These are phyloP conservation scores for Neoniphon sammara DNA, from an alignment of 2,797 vertebrate genomes.

Conservation along the genomic window DNA sequence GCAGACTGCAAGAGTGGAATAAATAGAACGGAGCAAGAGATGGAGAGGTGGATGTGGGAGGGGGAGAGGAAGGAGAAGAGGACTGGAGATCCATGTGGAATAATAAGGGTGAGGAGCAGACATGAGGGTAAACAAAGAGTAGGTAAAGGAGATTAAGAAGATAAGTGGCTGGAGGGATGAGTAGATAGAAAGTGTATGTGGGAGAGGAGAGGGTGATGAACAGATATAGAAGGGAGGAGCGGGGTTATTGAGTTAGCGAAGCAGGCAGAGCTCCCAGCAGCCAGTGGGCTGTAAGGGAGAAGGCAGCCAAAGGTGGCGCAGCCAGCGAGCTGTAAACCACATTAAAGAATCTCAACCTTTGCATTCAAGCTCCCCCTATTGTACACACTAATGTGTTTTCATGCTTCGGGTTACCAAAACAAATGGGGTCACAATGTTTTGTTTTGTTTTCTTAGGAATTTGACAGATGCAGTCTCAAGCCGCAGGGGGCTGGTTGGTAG, in stretches of 20 bases:
- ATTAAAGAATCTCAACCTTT: slow-evolving; percentile 59
- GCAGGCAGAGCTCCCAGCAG: slow-evolving; percentile 47
- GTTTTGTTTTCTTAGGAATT: slow-evolving; percentile 72
- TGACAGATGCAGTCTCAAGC: slow-evolving; percentile 75
- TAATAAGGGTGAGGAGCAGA: slow-evolving; percentile 52
- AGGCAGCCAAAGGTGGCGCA: slow-evolving; percentile 70
- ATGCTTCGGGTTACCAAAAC: slow-evolving; percentile 75
- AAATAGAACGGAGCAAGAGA: slow-evolving; percentile 58
- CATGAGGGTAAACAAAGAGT: slow-evolving; percentile 64
- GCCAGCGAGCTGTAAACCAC: slow-evolving; percentile 69
- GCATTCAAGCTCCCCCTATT: slow-evolving; percentile 55
- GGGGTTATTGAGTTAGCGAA: slow-evolving; percentile 55
- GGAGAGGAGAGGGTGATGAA: slow-evolving; percentile 10
- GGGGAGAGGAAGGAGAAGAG: slow-evolving; percentile 15
- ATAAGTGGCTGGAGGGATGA: slow-evolving; percentile 29
- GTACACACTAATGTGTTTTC: slow-evolving; percentile 62
- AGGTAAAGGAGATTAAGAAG: slow-evolving; percentile 58
- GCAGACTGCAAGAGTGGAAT: slow-evolving; percentile 55
- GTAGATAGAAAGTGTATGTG: slow-evolving; percentile 38
- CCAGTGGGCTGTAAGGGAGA: slow-evolving; percentile 35
- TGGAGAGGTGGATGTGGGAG: slow-evolving; percentile 42
- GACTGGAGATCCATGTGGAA: slow-evolving; percentile 24
- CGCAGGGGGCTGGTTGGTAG: slow-evolving; percentile 66
- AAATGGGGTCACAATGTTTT: slow-evolving; percentile 68
- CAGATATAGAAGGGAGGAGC: slow-evolving; percentile 30